A percentile compares a stretch with the other conserved stretches of the same genome.
Evolutionary conservation across 1,140 invertebrate genomes (phyloP).

Genomic region (Scaptomyza montana): DNA sequence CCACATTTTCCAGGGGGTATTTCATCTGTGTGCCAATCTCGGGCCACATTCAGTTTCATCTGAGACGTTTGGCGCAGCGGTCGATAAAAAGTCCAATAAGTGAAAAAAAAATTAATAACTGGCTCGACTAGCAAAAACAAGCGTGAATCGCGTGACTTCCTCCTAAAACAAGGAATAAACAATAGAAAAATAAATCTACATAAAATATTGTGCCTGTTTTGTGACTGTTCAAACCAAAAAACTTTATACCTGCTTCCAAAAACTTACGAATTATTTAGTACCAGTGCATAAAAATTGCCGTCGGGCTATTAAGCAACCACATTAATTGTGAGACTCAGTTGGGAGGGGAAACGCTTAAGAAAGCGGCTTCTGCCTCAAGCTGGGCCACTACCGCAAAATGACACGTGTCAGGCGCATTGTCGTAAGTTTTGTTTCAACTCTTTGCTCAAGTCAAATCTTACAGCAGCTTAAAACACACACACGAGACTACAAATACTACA

Average conservation of each 20-base stretch:
- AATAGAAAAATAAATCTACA: slow-evolving; percentile 5
- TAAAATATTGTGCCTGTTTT: slow-evolving; percentile 14
- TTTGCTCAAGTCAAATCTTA: slow-evolving; percentile 1
- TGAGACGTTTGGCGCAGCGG: slow-evolving; percentile 82
- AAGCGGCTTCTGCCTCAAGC: slow-evolving; percentile 56
- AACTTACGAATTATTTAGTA: slow-evolving; percentile 4
- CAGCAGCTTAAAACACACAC: slow-evolving; percentile 23
- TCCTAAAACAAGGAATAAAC: slow-evolving; percentile 12
- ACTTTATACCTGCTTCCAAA: neutral
- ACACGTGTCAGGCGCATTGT: slow-evolving; percentile 81
- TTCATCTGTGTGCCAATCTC: slow-evolving; percentile 79
- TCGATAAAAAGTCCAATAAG: slow-evolving; percentile 55
- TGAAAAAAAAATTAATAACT: slow-evolving; percentile 11
- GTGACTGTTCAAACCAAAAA: slow-evolving; percentile 2
- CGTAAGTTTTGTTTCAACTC: slow-evolving; percentile 51
- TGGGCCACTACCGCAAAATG: slow-evolving; percentile 78
- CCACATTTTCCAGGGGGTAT: slow-evolving; percentile 81
- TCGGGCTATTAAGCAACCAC: slow-evolving; percentile 10
- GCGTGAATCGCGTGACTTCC: slow-evolving; percentile 50
- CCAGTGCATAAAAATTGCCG: slow-evolving; percentile 37
- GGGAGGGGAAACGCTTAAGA: neutral
- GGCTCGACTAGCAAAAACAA: slow-evolving; percentile 21
- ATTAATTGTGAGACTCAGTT: slow-evolving; percentile 8
- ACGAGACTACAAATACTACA: slow-evolving; percentile 5
- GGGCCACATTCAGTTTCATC: slow-evolving; percentile 77